These are phyloP conservation scores for Oceanodroma leucorhoa DNA, from an alignment of 2,797 vertebrate species.

Conservation along the genomic window DNA sequence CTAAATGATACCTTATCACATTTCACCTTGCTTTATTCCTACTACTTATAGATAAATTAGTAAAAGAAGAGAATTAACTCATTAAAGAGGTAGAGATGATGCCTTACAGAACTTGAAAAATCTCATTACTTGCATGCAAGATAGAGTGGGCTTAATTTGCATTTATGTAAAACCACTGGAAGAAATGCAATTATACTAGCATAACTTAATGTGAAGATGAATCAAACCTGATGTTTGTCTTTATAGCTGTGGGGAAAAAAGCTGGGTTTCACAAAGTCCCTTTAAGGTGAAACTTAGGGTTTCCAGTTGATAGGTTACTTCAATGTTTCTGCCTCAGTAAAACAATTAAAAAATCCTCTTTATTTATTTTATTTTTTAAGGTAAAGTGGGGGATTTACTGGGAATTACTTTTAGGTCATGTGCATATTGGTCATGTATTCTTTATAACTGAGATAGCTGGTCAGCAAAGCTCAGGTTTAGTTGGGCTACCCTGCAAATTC, in stretches of 20 bases:
- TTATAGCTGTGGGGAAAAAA: slow-evolving; percentile 14
- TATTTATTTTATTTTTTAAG: neutral
- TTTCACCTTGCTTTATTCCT: neutral
- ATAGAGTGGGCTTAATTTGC: slow-evolving; percentile 1
- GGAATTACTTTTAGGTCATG: neutral
- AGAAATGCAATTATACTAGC: slow-evolving; percentile 13
- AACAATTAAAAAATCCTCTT: neutral
- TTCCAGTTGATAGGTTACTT: neutral
- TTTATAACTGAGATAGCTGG: neutral
- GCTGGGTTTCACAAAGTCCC: neutral
- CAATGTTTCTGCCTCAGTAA: neutral
- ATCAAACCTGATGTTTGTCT: slow-evolving; percentile 16
- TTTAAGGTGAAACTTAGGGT: neutral
- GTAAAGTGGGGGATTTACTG: neutral
- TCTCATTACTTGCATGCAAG: neutral
- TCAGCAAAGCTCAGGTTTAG: neutral
- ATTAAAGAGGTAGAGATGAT: neutral
- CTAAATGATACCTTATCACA: neutral
- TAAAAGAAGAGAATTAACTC: slow-evolving; percentile 25
- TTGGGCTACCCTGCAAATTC: neutral
- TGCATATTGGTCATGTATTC: neutral
- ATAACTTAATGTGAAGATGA: slow-evolving; percentile 27
- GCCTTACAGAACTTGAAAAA: slow-evolving; percentile 17
- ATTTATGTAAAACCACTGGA: slow-evolving; percentile 50
- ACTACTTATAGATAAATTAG: neutral